phyloP scores from a whole-genome alignment of 2,113 vertebrate species.

The Notiomystis cincta region DNA sequence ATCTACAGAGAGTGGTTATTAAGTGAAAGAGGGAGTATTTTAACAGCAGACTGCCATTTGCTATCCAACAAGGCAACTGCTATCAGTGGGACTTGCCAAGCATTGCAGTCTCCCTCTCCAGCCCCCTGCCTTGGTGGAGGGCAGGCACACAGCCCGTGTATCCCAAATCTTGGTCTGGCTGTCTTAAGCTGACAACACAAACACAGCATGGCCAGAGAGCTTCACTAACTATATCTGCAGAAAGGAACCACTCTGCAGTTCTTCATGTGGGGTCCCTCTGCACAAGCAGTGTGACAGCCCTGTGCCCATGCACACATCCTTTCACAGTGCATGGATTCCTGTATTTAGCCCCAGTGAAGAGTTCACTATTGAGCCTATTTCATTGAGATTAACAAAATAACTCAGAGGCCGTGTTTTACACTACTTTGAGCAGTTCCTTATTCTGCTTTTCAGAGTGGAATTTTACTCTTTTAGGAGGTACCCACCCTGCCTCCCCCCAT shows the following conservation, averaged over 20 bases:
- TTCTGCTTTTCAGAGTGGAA: not conserved
- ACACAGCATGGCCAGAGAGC: not conserved
- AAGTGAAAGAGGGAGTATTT: not conserved
- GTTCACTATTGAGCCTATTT: not conserved
- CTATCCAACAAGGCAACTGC: not conserved
- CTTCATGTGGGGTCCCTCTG: rapidly evolving
- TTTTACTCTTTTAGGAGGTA: not conserved
- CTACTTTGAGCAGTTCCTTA: not conserved
- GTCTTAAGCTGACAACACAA: not conserved
- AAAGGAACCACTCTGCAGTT: not conserved
- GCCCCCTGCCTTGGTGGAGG: not conserved
- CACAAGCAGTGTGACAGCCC: rapidly evolving
- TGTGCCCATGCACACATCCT: not conserved
- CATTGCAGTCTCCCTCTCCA: not conserved
- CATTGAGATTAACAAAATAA: not conserved
- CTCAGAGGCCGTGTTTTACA: not conserved
- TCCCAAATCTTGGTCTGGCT: not conserved
- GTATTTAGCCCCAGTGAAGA: not conserved
- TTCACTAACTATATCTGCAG: not conserved
- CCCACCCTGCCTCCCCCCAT: rapidly evolving
- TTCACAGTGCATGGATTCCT: not conserved
- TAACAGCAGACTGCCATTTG: not conserved
- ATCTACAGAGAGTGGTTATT: not conserved
- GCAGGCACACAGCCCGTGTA: not conserved
- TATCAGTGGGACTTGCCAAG: not conserved